These are phyloP conservation scores for Pycnonotus jocosus DNA, from an alignment of 2,113 vertebrate species.

Conservation along the genomic window DNA sequence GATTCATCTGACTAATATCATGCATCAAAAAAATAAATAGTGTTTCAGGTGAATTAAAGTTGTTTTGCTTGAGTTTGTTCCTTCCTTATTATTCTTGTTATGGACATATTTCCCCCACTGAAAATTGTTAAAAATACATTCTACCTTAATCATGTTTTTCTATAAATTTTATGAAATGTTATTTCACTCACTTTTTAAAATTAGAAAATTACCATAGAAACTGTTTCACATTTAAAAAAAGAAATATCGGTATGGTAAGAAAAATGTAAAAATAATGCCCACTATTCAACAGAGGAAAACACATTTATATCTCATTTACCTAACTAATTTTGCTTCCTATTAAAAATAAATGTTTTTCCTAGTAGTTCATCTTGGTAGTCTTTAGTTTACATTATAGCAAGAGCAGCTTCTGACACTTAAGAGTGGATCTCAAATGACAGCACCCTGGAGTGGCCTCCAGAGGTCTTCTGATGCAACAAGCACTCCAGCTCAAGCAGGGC, in stretches of 20 bases:
- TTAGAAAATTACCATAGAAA: slow-evolving; percentile 31
- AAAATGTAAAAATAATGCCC: background rate
- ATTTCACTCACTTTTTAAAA: background rate
- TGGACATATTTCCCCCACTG: background rate
- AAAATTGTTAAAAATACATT: background rate
- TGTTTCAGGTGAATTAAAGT: background rate
- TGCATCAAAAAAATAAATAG: background rate
- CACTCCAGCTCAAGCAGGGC: background rate
- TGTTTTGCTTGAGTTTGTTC: background rate
- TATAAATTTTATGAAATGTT: background rate
- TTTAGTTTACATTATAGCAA: background rate
- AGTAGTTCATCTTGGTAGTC: background rate
- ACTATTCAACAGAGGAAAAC: background rate
- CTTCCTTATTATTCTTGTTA: background rate
- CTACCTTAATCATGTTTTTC: slow-evolving; percentile 11
- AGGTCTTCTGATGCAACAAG: background rate
- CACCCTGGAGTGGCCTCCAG: background rate
- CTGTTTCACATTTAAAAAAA: background rate
- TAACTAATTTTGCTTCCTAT: background rate
- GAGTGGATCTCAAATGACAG: background rate
- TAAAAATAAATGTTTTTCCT: background rate
- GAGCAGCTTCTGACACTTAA: background rate
- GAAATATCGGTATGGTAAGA: background rate
- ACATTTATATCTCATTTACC: background rate
- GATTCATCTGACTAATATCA: background rate